These are phyloP conservation scores for Periparus ater DNA, from an alignment of 2,797 vertebrate genomes.

Conservation along the genomic window DNA sequence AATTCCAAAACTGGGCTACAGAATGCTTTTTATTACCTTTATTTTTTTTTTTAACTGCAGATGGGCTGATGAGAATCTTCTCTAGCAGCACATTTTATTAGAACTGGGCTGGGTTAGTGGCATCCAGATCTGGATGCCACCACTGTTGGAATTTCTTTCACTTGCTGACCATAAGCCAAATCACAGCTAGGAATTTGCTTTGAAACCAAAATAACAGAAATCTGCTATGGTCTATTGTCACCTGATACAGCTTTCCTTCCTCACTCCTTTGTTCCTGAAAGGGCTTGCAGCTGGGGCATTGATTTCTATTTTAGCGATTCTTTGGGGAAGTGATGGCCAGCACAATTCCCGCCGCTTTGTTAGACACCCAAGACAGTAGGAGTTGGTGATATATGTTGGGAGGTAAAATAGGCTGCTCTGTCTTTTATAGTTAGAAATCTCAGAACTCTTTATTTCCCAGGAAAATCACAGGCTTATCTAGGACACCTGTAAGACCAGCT, in stretches of 20 bases:
- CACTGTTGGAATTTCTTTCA: constrained; percentile 31
- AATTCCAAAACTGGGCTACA: constrained; percentile 3
- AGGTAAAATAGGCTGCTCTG: constrained; percentile 5
- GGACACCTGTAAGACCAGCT: background rate
- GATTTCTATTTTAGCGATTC: constrained; percentile 41
- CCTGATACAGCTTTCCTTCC: constrained; percentile 4
- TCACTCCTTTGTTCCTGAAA: constrained; percentile 27
- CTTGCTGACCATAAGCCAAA: constrained; percentile 42
- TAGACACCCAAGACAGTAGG: constrained; percentile 31
- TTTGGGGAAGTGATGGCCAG: background rate
- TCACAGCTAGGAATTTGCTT: constrained; percentile 49
- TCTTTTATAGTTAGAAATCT: constrained; percentile 11
- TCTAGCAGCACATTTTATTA: constrained; percentile 10
- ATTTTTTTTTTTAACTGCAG: background rate
- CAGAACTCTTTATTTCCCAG: background rate
- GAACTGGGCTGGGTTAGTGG: background rate
- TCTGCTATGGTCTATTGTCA: constrained; percentile 17
- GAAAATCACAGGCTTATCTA: constrained; percentile 8
- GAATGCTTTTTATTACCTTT: background rate
- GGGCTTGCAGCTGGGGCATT: constrained; percentile 40
- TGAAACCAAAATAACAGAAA: constrained; percentile 47
- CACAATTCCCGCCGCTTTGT: constrained; percentile 32
- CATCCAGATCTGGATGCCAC: constrained; percentile 1
- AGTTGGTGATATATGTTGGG: background rate
- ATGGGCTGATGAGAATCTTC: constrained; percentile 17